Conservation (phyloP, 37 sponge, comb jelly and placozoan genomes). For the Chondrilla cf. caribensis region DNA sequence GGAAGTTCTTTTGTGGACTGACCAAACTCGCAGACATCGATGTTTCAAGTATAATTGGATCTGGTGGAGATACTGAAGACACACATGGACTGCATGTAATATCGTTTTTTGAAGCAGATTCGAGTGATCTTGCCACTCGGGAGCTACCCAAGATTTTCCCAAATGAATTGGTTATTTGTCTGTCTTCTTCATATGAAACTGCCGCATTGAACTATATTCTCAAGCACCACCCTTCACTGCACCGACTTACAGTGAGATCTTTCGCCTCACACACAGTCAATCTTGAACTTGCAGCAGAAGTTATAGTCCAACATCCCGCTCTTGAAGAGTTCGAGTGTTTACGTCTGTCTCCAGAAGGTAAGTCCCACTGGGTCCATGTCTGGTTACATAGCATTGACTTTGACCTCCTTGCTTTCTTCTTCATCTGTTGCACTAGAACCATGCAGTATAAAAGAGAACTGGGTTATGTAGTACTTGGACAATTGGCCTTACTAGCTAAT, state of each 20-base stretch:
- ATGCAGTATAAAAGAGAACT: too few relatives aligned
- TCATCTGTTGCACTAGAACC: too few relatives aligned
- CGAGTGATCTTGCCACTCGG: background rate
- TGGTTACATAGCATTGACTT: too few relatives aligned
- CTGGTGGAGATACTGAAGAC: background rate
- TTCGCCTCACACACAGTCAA: too few relatives aligned
- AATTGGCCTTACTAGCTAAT: too few relatives aligned
- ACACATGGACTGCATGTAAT: background rate
- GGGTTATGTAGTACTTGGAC: too few relatives aligned
- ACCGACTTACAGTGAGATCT: background rate
- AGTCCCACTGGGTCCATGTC: too few relatives aligned
- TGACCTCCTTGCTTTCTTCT: too few relatives aligned
- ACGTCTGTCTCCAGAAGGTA: too few relatives aligned
- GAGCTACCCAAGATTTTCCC: background rate
- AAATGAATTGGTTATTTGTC: background rate
- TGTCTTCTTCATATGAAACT: conserved; percentile 1
- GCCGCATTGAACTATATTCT: background rate
- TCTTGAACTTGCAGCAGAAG: too few relatives aligned
- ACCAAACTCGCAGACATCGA: background rate
- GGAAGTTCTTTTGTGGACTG: conserved; percentile 18
- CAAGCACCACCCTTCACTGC: background rate
- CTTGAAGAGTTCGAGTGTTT: too few relatives aligned
- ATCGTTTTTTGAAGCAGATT: background rate
- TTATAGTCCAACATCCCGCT: too few relatives aligned
- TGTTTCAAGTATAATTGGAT: background rate